phyloP scores from a whole-genome alignment of 1,140 invertebrate genomes.

The Palaemon carinicauda region DNA sequence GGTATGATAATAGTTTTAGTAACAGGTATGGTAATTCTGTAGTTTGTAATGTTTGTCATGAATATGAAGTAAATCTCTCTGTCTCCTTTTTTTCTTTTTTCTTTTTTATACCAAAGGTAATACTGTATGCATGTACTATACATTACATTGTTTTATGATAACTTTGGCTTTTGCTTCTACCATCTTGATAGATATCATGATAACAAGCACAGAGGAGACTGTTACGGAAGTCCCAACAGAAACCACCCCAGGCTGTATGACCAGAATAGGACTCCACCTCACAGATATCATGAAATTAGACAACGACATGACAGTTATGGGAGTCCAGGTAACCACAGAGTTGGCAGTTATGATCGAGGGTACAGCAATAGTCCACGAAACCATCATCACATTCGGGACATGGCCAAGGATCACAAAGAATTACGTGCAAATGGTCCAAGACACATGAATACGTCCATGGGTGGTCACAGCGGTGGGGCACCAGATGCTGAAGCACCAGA shows the following conservation, averaged over 20 bases:
- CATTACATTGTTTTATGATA: neutral
- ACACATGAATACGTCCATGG: neutral
- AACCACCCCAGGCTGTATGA: conserved; percentile 10
- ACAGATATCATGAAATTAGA: conserved; percentile 10
- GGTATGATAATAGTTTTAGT: neutral
- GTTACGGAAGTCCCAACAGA: conserved; percentile 10
- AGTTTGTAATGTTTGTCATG: neutral
- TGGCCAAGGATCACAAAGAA: conserved; percentile 29
- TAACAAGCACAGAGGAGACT: conserved; percentile 13
- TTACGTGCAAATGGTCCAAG: conserved; percentile 35
- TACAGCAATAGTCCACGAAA: conserved; percentile 15
- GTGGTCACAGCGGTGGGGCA: neutral
- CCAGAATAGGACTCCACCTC: neutral
- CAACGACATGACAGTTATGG: conserved; percentile 17
- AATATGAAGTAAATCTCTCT: neutral
- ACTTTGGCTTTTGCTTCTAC: neutral
- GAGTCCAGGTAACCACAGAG: conserved; percentile 21
- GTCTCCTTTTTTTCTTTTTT: neutral
- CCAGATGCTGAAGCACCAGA: conserved; percentile 63
- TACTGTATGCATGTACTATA: too few species aligned
- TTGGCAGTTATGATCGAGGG: neutral
- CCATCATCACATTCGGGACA: conserved; percentile 14
- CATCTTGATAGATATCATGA: conserved; percentile 12
- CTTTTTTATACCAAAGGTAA: too few species aligned
- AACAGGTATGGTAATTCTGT: neutral